Base-by-base conservation (phyloP, 2,797 vertebrate genomes). In the Rhyacichthys aspro region DNA sequence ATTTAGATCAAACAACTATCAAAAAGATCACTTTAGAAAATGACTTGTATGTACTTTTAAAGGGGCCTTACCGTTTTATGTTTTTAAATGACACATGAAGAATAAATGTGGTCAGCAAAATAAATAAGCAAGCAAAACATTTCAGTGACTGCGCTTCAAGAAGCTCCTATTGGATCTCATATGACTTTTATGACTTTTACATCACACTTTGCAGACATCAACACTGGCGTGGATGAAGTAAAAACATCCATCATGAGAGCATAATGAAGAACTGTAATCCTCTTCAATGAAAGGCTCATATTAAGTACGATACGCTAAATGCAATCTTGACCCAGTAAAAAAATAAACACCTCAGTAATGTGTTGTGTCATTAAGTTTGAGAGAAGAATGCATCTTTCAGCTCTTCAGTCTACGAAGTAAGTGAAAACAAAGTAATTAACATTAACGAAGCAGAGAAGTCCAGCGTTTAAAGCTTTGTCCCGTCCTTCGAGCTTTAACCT, bases 251-350 rank as follows among this genome's bases (percentile, higher is more conserved):
- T 85, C 83, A 80, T 58, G 81, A 60, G 61, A 70, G 72, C 67
- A 69, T 85, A 81, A 88, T 88, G 80, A 87, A 84, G 78, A 70
- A 73, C 67, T 73, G 70, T 81, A 88, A 86, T 85, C 83, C 74
- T 70, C 52, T 11, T 75, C 66, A 74, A 36, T 59, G 62, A 76
- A 76, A 78, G 74, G 64, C 63, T 73, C 66, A 71, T 78, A 67
- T 69, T 64, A 58, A 67, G 64, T 63, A 61, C 58, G 61, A 72
- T 10, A 49, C 15, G 55, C 63, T 55, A 28, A 53, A 28, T 43
- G 11, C 11, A 12, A 36, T 15, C 14, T 9, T 3, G 4, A 23
- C 19, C 19, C 2, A 2, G 5, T 2, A 2, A 28, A 3, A 28
- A 28, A 28, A 28, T 28, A 28, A 39, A 70, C 58, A 34, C 67